phyloP scores from a whole-genome alignment of 2,113 vertebrate genomes.

The Rostratula benghalensis region DNA sequence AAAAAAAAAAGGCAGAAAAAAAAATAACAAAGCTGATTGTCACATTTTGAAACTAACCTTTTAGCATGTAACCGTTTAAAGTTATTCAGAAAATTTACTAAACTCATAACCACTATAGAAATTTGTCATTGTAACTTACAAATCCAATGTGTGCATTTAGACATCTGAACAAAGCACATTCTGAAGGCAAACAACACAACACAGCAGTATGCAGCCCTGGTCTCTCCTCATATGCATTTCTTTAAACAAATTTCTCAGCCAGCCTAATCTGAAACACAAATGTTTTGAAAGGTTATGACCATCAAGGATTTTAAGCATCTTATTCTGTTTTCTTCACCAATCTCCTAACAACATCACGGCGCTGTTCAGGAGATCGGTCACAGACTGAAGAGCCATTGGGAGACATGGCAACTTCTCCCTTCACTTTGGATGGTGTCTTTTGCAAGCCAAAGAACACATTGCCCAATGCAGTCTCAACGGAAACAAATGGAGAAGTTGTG shows the following conservation, averaged over 20 bases:
- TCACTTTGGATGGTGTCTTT: slow-evolving; percentile 63
- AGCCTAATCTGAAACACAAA: slow-evolving; percentile 45
- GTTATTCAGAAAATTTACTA: slow-evolving; percentile 52
- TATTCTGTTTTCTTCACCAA: slow-evolving; percentile 73
- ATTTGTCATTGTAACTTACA: slow-evolving; percentile 11
- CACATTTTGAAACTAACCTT: slow-evolving; percentile 23
- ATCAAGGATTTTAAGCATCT: background rate
- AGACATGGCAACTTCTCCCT: slow-evolving; percentile 48
- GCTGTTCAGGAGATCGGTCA: background rate
- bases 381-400: slow-evolving; percentile 49
- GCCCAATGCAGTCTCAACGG: slow-evolving; percentile 79
- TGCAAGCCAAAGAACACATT: slow-evolving; percentile 79
- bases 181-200: slow-evolving; percentile 12
- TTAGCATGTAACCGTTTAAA: background rate
- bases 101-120: slow-evolving; percentile 57
- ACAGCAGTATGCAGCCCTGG: background rate
- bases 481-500: slow-evolving; percentile 75
- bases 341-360: slow-evolving; percentile 31
- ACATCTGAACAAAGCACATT: background rate
- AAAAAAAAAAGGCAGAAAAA: background rate
- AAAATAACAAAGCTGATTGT: background rate
- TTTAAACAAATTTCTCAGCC: slow-evolving; percentile 45
- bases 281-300: background rate
- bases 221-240: slow-evolving; percentile 21
- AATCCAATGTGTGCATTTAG: slow-evolving; percentile 39